Evolutionary conservation across 2,113 vertebrate genomes (phyloP).

Genomic region (Solea senegalensis): DNA sequence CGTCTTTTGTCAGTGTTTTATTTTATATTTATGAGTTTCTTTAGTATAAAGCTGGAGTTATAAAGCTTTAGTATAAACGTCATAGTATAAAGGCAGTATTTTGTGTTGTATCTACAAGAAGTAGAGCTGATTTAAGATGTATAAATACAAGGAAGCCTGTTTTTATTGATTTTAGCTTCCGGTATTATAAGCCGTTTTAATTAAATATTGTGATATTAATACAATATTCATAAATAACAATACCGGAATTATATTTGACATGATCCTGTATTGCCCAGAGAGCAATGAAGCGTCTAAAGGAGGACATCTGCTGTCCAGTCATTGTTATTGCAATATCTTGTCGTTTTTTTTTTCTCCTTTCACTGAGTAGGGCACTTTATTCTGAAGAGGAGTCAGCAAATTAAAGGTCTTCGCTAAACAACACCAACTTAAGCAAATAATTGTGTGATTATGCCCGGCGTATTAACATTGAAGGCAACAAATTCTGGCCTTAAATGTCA

Average conservation of each 20-base stretch:
- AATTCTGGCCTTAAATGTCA: conserved; percentile 42
- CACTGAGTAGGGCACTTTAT: background rate
- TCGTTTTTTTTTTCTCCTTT: background rate
- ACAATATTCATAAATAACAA: too few species aligned
- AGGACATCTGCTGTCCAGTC: conserved; percentile 55
- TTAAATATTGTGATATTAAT: too few species aligned
- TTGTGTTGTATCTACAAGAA: too few species aligned
- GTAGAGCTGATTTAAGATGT: too few species aligned
- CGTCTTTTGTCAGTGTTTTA: too few species aligned
- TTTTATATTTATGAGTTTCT: too few species aligned
- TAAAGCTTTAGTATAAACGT: too few species aligned
- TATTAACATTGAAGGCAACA: conserved; percentile 21
- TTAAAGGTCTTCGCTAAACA: conserved; percentile 39
- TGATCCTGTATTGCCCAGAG: background rate
- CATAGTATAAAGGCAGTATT: too few species aligned
- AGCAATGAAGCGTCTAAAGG: background rate
- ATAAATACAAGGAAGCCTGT: too few species aligned
- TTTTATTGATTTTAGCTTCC: too few species aligned
- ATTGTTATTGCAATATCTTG: conserved; percentile 8
- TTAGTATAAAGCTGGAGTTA: too few species aligned
- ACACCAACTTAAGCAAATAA: conserved; percentile 32
- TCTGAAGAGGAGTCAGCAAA: conserved; percentile 37
- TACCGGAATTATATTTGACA: background rate
- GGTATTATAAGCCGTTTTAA: too few species aligned
- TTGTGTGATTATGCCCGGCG: conserved; percentile 10